phyloP scores from a whole-genome alignment of 1,140 invertebrate species.

The Mesaphorura yosii region DNA sequence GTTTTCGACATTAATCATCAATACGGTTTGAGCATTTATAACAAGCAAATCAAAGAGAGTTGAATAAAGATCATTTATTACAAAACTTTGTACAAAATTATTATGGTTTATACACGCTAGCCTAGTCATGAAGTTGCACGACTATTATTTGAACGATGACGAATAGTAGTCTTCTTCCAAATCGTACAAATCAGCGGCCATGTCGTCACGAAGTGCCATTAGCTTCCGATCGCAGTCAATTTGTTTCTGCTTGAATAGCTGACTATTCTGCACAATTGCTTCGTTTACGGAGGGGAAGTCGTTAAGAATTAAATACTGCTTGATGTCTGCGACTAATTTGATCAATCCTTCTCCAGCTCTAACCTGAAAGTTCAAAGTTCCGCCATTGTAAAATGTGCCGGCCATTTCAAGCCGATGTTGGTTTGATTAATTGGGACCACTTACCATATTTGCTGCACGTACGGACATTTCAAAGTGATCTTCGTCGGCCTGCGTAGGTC shows the following conservation, averaged over 20 bases:
- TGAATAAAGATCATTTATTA: too few species aligned
- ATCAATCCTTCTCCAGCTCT: constrained; percentile 88
- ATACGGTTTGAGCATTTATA: too few species aligned
- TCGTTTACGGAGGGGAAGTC: constrained; percentile 96
- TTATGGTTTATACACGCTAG: neutral
- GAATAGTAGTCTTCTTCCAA: constrained; percentile 96
- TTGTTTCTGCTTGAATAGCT: constrained; percentile 75
- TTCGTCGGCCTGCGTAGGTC: constrained; percentile 83
- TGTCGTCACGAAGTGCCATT: constrained; percentile 81
- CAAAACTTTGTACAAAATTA: too few species aligned
- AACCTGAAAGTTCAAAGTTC: too few species aligned
- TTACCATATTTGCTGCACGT: constrained; percentile 80
- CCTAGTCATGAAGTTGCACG: neutral
- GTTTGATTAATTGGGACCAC: neutral
- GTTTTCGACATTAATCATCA: too few species aligned
- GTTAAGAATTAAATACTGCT: constrained; percentile 91
- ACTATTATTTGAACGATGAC: constrained; percentile 68
- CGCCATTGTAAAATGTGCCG: too few species aligned
- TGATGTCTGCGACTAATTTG: constrained; percentile 92
- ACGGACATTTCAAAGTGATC: constrained; percentile 96
- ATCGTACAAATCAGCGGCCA: constrained; percentile 88
- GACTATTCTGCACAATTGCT: constrained; percentile 80
- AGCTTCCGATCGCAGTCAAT: constrained; percentile 86
- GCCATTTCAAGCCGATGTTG: neutral
- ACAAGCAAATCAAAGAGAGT: too few species aligned